These are phyloP conservation scores for Caenorhabditis panamensis DNA, from an alignment of 2,888 invertebrate species.

Conservation along the genomic window DNA sequence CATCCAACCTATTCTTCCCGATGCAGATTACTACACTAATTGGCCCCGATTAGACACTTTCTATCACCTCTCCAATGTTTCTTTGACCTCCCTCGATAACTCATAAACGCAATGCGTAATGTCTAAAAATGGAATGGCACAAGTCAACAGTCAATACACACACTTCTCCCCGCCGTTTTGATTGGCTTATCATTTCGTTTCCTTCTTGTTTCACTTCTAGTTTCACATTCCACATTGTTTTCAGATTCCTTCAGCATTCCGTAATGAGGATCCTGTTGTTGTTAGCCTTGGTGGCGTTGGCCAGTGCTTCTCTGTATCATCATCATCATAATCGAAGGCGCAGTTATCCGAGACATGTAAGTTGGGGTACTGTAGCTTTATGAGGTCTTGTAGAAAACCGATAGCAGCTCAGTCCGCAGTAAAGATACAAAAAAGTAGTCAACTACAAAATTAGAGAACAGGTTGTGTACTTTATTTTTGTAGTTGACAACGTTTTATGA, in stretches of 20 bases:
- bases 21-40: neutral
- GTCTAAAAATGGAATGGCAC: conserved; percentile 33
- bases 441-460: too few relatives aligned
- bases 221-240: neutral
- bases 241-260: conserved; percentile 5
- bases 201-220: neutral
- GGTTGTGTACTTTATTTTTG: too few relatives aligned
- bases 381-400: too few relatives aligned
- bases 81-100: conserved; percentile 20
- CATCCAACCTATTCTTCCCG: too few relatives aligned
- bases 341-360: conserved; percentile 38
- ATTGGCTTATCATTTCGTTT: conserved; percentile 48
- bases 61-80: neutral
- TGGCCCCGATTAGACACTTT: neutral
- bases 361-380: neutral
- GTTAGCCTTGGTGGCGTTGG: conserved; percentile 8
- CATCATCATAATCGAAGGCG: conserved; percentile 52
- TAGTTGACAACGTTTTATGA: too few relatives aligned
- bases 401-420: too few relatives aligned
- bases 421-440: too few relatives aligned
- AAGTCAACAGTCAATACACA: neutral
- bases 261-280: conserved; percentile 26
- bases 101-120: conserved; percentile 30
- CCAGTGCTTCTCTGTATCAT: conserved; percentile 22
- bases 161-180: neutral